These are phyloP conservation scores for Coccyzus lansbergi DNA, from an alignment of 2,797 vertebrate species.

Conservation along the genomic window DNA sequence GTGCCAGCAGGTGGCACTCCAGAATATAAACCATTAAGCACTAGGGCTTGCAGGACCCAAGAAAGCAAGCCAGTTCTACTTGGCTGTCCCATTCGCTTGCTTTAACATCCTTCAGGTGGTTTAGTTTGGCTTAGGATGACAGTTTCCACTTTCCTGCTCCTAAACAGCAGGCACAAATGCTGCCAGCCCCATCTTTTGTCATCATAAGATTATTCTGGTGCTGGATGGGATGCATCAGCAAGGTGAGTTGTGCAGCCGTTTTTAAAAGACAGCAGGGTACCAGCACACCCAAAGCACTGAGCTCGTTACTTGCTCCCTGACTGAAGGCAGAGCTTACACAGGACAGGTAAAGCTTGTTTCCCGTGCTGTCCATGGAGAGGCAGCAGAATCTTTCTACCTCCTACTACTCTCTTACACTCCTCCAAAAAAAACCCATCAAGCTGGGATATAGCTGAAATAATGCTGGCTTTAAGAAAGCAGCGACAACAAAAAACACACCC, in stretches of 20 bases:
- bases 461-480: neutral
- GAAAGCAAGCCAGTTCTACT: neutral
- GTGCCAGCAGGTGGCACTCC: constrained; percentile 56
- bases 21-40: neutral
- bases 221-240: neutral
- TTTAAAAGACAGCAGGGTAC: neutral
- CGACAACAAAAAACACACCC: neutral
- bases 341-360: neutral
- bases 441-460: neutral
- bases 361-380: neutral
- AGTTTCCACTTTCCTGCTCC: fast-evolving
- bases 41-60: neutral
- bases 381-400: neutral
- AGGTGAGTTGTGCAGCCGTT: fast-evolving
- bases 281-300: neutral
- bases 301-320: neutral
- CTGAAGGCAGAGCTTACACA: neutral
- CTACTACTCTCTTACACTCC: neutral
- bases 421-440: neutral
- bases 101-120: neutral
- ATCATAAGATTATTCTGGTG: neutral
- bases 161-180: neutral
- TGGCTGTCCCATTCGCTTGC: neutral
- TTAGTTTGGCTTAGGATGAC: neutral
- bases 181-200: neutral